phyloP scores from a whole-genome alignment of 2,113 vertebrate genomes.

The Seriola dumerili region DNA sequence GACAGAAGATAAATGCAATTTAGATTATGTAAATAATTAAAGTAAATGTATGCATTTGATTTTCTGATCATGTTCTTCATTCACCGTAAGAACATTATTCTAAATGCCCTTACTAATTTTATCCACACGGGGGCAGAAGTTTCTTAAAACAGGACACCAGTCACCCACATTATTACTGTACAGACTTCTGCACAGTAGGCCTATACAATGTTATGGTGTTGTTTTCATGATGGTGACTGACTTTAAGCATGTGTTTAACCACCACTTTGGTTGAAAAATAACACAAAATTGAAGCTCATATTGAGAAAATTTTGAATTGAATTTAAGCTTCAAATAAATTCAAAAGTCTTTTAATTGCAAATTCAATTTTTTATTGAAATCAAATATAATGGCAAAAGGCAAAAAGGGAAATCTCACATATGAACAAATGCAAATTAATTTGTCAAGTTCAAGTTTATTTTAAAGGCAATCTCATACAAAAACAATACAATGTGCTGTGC shows the following conservation, averaged over 20 bases:
- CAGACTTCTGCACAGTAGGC: not conserved
- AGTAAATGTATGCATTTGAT: too few relatives aligned
- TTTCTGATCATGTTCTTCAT: too few relatives aligned
- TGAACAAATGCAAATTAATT: too few relatives aligned
- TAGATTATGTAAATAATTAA: too few relatives aligned
- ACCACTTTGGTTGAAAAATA: not conserved
- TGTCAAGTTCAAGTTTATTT: too few relatives aligned
- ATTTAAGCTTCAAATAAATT: not conserved
- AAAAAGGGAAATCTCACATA: too few relatives aligned
- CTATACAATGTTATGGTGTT: not conserved
- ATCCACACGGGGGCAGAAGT: not conserved
- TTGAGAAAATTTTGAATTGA: not conserved
- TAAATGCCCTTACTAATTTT: not conserved
- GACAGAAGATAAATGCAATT: too few relatives aligned
- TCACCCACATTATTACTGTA: not conserved
- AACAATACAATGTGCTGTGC: too few relatives aligned
- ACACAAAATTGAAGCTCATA: not conserved
- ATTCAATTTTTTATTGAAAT: too few relatives aligned
- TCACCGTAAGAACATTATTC: too few relatives aligned
- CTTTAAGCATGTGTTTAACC: not conserved
- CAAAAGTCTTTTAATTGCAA: not conserved
- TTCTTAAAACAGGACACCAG: not conserved
- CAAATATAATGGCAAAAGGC: too few relatives aligned
- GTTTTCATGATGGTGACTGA: not conserved
- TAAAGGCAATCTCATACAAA: too few relatives aligned